Base-by-base conservation (phyloP, 2,888 invertebrate genomes). In the Malthinus seriepunctatus region DNA sequence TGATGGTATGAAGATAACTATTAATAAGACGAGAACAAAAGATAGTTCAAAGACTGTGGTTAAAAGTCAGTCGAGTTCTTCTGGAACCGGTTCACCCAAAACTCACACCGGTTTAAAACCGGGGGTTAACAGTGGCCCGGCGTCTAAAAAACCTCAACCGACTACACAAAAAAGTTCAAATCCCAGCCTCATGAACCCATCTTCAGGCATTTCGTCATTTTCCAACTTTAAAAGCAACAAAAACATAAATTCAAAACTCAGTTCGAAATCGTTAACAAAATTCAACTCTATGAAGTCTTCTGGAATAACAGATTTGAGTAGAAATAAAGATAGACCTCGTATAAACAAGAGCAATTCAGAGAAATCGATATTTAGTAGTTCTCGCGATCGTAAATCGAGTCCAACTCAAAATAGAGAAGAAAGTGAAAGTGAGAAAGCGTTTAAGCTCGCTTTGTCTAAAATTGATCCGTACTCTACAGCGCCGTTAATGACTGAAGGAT, bases 1-100 rank as follows among this genome's bases (percentile, higher is more conserved):
- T 10, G 93, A 93, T 68, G 93, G 93, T 3, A 91, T 95, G 81
- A 95, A 95, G 77, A 86, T 95, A 52, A 95, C 93, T 2, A 93
- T 95, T 23, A 95, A 94, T 72, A 95, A 95, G 80, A 93, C 94
- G 0, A 83, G 89, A 70, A 85, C 87, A 14, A 89, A 90, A 73
- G 90, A 90, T 56, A 84, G 84, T 0, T 85, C 85, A 12, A 76
- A 77, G 35, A 79, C 80, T 51, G 44, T 54, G 9, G 74, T 82
- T 38, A 65, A 64, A 49, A 46, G 47, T 4, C 56, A 57, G 33
- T 54, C 53, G 1, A 65, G 82, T 81, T 52, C 79, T 9, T 80
- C 81, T 35, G 82, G 83, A 57, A 84, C 87, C 57, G 87, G 87
- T n/a, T 88, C 88, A 0, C 88, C 88, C 0, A 90, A 91, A 77